Conservation (phyloP, 2,888 invertebrate species). For the Schizaphis graminum region DNA sequence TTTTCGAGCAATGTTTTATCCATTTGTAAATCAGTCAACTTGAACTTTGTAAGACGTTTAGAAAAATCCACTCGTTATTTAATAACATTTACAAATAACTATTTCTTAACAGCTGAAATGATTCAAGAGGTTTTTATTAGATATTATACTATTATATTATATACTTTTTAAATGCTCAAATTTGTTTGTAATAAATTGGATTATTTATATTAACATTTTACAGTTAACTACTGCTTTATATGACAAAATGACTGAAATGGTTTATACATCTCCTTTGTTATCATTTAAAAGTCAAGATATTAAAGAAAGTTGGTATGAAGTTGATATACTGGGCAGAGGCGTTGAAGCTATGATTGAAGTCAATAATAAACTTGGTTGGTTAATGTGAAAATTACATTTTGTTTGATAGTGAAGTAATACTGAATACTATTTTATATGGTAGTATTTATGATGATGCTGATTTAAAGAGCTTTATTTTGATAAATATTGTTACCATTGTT, state of each 20-base stretch:
- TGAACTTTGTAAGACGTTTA: slow-evolving; percentile 82
- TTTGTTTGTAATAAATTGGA: neutral
- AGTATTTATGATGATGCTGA: neutral
- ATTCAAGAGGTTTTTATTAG: slow-evolving; percentile 55
- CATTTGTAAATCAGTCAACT: slow-evolving; percentile 88
- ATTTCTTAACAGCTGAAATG: slow-evolving; percentile 67
- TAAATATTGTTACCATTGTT: neutral
- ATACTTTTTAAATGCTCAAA: no score
- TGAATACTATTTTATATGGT: neutral
- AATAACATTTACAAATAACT: slow-evolving; percentile 71
- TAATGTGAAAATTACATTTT: neutral
- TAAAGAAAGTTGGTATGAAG: slow-evolving; percentile 83
- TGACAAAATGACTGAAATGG: slow-evolving; percentile 95
- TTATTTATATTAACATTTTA: slow-evolving; percentile 40
- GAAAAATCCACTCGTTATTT: slow-evolving; percentile 87
- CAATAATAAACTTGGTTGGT: slow-evolving; percentile 80
- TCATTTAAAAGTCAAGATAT: slow-evolving; percentile 74
- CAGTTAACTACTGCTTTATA: slow-evolving; percentile 78
- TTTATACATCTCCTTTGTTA: slow-evolving; percentile 78
- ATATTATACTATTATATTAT: neutral
- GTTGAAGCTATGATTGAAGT: slow-evolving; percentile 85
- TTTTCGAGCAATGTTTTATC: slow-evolving; percentile 97
- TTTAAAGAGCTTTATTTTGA: neutral
- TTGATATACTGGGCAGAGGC: slow-evolving; percentile 85
- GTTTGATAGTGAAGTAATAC: neutral